Evolutionary conservation across 2,797 vertebrate species (phyloP).

Genomic region (Aselliscus stoliczkanus): DNA sequence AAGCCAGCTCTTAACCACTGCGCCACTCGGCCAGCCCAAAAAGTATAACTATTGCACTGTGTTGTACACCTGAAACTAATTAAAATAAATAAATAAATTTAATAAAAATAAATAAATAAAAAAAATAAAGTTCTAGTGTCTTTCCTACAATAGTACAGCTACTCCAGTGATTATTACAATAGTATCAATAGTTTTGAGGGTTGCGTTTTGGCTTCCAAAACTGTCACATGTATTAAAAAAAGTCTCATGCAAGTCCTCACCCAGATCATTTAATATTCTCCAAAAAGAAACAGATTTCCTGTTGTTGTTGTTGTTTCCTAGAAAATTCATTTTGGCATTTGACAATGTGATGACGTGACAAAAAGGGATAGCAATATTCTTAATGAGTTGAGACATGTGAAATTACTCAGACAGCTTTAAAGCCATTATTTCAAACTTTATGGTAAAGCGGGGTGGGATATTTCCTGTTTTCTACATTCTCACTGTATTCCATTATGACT

Average conservation of each 20-base stretch:
- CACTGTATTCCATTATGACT: not conserved
- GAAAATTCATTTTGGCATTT: constrained; percentile 24
- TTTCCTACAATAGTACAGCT: not conserved
- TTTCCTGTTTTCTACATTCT: not conserved
- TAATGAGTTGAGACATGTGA: not conserved
- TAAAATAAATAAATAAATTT: too few species aligned
- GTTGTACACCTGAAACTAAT: too few species aligned
- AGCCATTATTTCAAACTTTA: not conserved
- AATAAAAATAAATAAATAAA: too few species aligned
- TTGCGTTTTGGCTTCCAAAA: constrained; percentile 5
- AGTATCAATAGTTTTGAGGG: not conserved
- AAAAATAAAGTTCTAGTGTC: not conserved
- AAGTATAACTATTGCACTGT: too few species aligned
- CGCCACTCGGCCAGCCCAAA: too few species aligned
- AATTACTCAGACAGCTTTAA: not conserved
- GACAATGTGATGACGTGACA: constrained; percentile 35
- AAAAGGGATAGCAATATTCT: not conserved
- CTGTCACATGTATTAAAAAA: not conserved
- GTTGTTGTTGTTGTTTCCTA: not conserved
- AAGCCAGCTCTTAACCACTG: too few species aligned
- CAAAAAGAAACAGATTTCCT: constrained; percentile 31
- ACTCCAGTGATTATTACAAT: not conserved
- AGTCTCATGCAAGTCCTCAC: not conserved
- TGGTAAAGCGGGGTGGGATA: not conserved
- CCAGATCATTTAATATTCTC: not conserved